Evolutionary conservation across 2,113 vertebrate species (phyloP), one percentile per base, ranked within the genome.

Genomic region (Salvelinus fontinalis): DNA sequence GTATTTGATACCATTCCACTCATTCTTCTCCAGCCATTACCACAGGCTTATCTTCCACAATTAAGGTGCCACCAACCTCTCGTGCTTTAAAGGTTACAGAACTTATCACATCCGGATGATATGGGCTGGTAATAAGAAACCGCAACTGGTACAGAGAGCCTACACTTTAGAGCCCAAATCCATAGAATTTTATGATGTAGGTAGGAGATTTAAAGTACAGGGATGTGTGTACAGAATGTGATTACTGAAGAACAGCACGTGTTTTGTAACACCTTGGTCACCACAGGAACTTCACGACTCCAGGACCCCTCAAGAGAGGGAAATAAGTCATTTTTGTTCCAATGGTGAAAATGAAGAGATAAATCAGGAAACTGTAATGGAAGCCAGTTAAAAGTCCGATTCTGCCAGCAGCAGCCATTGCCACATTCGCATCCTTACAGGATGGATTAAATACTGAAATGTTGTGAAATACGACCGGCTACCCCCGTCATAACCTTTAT

Each of bases 281-380:
- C 75, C 4, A 54, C 14, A 18, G 51, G 86, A 67, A 67, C 88
- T 87, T 87, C 89, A 89, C 83, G 80, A 85, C 84, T 85, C 85
- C 81, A 77, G 59, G 22, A 34, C 67, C 66, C 67, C 20, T 75
- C 77, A 68, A 82, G 77, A 67, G 77, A 69, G 72, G 62, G 73
- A 82, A 16, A n/a, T 2, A 22, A 54, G 51, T 13, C 76, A 27
- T 57, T 44, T 44, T 9, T 79, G 6, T 3, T 20, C 13, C 81
- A 82, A 24, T 29, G 74, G 76, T 86, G 68, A 81, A 85, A 90
- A 83, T 88, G 84, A 91, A 14, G 13, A 87, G 84, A 91, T 92
- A 91, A 90, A 92, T 92, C 89, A 91, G 76, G 77, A 59, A 11
- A 13, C 11, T 51, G 85, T 90, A 89, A 92, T 90, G 85, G 87